A percentile compares a stretch with the other conserved stretches of the same genome.
Evolutionary conservation across 2,113 vertebrate species (phyloP).

Genomic region (Amia ocellicauda): DNA sequence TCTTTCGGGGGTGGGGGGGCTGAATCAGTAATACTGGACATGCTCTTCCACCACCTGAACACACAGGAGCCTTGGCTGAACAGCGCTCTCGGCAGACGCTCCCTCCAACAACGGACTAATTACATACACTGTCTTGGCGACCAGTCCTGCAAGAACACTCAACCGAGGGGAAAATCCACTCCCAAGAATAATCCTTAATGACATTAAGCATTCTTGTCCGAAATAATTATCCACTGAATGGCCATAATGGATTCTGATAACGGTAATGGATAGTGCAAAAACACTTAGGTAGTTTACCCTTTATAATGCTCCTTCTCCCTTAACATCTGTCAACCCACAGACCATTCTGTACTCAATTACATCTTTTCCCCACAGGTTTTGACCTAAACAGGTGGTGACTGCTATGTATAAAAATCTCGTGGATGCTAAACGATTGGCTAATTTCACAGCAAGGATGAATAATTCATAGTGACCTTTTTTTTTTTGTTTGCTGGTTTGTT

Average conservation of each 20-base stretch:
- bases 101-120: not conserved
- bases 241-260: slow-evolving; percentile 67
- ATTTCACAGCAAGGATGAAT: too few species aligned
- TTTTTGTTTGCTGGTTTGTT: too few species aligned
- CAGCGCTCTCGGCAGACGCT: not conserved
- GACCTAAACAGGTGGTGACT: not conserved
- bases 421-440: too few species aligned
- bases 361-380: not conserved
- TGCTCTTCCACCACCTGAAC: slow-evolving; percentile 8
- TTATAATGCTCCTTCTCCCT: slow-evolving; percentile 56
- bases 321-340: slow-evolving; percentile 45
- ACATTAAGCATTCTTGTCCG: slow-evolving; percentile 66
- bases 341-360: not conserved
- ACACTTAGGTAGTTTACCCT: slow-evolving; percentile 68
- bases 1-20: slow-evolving; percentile 33
- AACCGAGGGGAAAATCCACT: slow-evolving; percentile 15
- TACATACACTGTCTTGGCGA: slow-evolving; percentile 7
- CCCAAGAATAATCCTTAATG: slow-evolving; percentile 53
- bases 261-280: slow-evolving; percentile 66
- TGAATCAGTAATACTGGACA: slow-evolving; percentile 36
- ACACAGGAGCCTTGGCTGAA: rapidly evolving
- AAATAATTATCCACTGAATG: slow-evolving; percentile 56
- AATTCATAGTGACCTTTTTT: too few species aligned
- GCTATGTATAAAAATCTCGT: too few species aligned
- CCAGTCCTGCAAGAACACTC: not conserved